Evolutionary conservation across 2,797 vertebrate species (phyloP).

Genomic region (Moxostoma hubbsi): DNA sequence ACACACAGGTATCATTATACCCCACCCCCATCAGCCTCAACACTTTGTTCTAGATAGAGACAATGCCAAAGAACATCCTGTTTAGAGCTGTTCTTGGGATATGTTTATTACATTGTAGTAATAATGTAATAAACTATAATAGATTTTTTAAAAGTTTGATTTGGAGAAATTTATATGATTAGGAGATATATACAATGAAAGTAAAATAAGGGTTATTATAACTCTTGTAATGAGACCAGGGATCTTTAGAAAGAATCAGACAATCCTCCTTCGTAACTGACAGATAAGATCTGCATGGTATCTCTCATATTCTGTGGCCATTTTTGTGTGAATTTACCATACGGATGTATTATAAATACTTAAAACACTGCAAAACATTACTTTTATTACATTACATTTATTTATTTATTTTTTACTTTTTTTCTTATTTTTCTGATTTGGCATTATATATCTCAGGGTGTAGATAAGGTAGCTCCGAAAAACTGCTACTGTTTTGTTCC

Average conservation of each 20-base stretch:
- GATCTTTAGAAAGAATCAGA: neutral
- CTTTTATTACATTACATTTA: no score
- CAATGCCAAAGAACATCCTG: conserved; percentile 32
- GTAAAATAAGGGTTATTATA: conserved; percentile 18
- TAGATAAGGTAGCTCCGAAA: no score
- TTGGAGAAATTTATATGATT: conserved; percentile 14
- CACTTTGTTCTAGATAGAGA: conserved; percentile 40
- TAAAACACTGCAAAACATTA: conserved; percentile 2
- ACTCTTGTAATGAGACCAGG: conserved; percentile 1
- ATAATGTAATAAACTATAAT: conserved; percentile 19
- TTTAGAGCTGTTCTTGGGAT: neutral
- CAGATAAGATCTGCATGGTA: neutral
- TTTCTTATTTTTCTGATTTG: no score
- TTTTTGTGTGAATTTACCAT: neutral
- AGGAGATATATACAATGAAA: conserved; percentile 10
- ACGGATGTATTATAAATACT: neutral
- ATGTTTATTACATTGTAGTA: conserved; percentile 33
- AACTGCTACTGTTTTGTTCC: no score
- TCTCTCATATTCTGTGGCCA: no score
- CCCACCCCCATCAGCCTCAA: conserved; percentile 38
- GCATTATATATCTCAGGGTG: no score
- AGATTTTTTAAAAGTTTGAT: neutral
- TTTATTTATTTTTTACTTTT: no score
- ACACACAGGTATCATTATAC: conserved; percentile 55
- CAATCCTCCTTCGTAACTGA: neutral